Base-by-base conservation (phyloP, 2,113 vertebrate genomes). In the Ovibos moschatus region DNA sequence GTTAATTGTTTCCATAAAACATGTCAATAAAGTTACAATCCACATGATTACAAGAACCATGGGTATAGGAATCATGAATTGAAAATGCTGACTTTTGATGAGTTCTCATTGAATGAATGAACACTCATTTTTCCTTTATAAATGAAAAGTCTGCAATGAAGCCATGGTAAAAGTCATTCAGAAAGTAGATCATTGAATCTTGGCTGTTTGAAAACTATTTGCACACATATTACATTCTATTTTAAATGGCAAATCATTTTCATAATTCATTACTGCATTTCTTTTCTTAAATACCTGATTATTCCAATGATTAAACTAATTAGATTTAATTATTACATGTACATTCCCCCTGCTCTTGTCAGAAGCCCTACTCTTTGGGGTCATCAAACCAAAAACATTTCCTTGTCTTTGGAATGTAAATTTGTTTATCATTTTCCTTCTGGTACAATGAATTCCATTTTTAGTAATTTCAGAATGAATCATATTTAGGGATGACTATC, bases 281-380 rank as follows among this genome's bases (percentile, higher is more conserved):
- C 88, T 94, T 96, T 98, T 96, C 76, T 83, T 97, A 97, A 96
- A 97, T 89, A 64, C 79, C 78, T 58, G 40, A 83, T 96, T 95
- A 88, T 82, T 87, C 67, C 83, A 76, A 86, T 97, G 96, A 97
- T 94, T 92, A 93, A 76, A 82, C 91, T 84, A 97, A 96, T 95
- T 90, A 36, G 74, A 76, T 95, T 95, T 71, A 67, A 81, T 97
- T 86, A 78, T 36, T 19, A 50, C n/a, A 9, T 50, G 36, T 45
- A 36, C 7, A 50, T 83, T 94, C 50, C 62, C 55, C 10, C 45
- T 43, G 84, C 36, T 92, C 27, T 91, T 58, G 27, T 92, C 78
- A 89, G 57, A 91, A 92, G 45, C 3, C 25, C 51, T 40, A 51
- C 71, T 79, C 23, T 83, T 95, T 62, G 74, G 64, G 23, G 50